A percentile compares a stretch with the other conserved stretches of the same genome.
These are phyloP conservation scores for Urocolius indicus DNA, from an alignment of 2,113 vertebrate genomes.

Conservation along the genomic window DNA sequence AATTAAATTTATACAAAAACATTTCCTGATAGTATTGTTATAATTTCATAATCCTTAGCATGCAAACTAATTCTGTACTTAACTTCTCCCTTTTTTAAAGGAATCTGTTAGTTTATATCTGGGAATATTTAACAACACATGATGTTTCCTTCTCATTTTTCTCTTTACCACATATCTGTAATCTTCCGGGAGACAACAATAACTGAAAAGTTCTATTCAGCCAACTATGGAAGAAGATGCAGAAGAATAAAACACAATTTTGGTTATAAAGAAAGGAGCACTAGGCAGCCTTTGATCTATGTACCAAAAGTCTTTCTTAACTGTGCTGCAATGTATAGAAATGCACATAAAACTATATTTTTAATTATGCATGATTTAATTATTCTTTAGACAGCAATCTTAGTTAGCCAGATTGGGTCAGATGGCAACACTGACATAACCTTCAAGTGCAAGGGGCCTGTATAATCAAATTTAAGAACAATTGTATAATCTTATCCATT, in stretches of 20 bases:
- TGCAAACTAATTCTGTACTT: not conserved
- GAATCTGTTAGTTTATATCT: not conserved
- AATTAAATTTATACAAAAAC: not conserved
- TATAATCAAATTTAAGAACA: slow-evolving; percentile 71
- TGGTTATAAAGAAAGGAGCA: not conserved
- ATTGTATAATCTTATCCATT: slow-evolving; percentile 40
- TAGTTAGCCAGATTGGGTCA: slow-evolving; percentile 26
- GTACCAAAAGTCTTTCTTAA: not conserved
- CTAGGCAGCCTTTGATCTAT: not conserved
- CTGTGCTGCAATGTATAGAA: not conserved
- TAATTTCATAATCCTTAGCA: not conserved
- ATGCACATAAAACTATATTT: slow-evolving; percentile 12
- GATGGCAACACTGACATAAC: slow-evolving; percentile 61
- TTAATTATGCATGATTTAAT: not conserved
- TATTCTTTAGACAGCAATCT: slow-evolving; percentile 20
- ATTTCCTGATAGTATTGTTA: not conserved
- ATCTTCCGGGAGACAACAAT: not conserved
- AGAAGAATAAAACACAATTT: not conserved
- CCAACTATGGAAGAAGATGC: not conserved
- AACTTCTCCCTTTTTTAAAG: not conserved
- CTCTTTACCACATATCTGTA: not conserved
- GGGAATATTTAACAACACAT: not conserved
- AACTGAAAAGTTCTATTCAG: not conserved
- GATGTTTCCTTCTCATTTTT: not conserved
- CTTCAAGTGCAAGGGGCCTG: slow-evolving; percentile 59